Evolutionary conservation across 2,797 vertebrate genomes (phyloP), one percentile per base, ranked within the genome.

Genomic region (Mus minutoides): DNA sequence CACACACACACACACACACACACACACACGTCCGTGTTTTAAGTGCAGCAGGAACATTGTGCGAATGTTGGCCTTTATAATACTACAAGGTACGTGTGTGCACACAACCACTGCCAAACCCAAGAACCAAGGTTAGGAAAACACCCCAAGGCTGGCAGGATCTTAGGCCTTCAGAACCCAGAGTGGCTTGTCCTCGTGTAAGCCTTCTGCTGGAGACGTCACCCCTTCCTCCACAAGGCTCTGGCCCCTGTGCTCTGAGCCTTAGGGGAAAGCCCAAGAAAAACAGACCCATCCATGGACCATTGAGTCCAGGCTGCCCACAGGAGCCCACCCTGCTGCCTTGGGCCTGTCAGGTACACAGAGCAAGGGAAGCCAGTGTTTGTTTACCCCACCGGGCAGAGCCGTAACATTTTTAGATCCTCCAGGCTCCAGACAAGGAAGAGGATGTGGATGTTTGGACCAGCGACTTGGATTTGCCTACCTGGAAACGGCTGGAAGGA

Each of bases 391-490:
- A 84, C 62, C 86, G 92, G 92, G 94, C 94, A 29, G 9, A 77
- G 67, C 79, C 1, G 17, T 10, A 49, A 92, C 96, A 90, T 97
- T 97, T 97, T 98, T 97, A 97, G 97, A 87, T 96, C 79, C 54
- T 92, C 58, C 69, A 73, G 93, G 75, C 95, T 96, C 97, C 96
- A 96, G n/a, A 96, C 93, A 73, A 98, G 98, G 98, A 98, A 98
- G 95, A 98, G 98, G 98, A 99, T 98, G 98, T 98, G 98, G 98
- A 98, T 98, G 98, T 98, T 98, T 99, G 98, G 98, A 98, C 37
- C 58, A 93, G 88, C 80, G 60, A 95, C 86, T 91, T 12, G 3
- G 89, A 86, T 56, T 91, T 95, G 95, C 97, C 96, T 97, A 96
- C 88, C 76, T 94, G 95, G 77, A 95, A 82, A 60, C 71, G 43